Evolutionary conservation across 2,888 invertebrate genomes (phyloP).

Genomic region (Thysanoteuthis rhombus): DNA sequence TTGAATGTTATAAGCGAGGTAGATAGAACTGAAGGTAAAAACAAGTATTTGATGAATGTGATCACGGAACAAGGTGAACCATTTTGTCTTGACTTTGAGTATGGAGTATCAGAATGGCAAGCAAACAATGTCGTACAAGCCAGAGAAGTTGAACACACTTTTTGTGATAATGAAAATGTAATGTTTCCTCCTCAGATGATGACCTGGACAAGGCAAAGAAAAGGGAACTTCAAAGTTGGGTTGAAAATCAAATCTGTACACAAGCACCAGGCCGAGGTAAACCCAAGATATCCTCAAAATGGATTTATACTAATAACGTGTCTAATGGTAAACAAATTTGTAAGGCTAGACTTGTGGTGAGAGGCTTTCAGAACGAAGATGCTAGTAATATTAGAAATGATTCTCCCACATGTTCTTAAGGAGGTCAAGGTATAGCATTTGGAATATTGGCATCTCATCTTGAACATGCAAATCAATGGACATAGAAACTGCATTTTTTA

Average conservation of each 20-base stretch:
- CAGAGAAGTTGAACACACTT: neutral
- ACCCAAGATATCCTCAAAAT: neutral
- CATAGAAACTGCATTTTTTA: no score
- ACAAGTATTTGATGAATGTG: neutral
- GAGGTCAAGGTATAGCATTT: no score
- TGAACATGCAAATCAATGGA: no score
- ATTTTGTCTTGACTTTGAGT: neutral
- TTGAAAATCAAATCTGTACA: neutral
- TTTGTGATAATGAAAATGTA: neutral
- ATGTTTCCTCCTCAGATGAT: neutral
- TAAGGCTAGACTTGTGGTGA: neutral
- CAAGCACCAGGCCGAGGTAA: neutral
- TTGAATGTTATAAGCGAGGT: neutral
- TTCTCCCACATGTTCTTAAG: no score
- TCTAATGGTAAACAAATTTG: neutral
- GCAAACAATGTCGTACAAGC: neutral
- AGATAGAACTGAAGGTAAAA: neutral
- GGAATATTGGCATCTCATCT: no score
- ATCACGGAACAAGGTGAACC: neutral
- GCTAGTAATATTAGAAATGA: no score
- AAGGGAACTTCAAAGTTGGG: neutral
- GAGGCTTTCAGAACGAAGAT: neutral
- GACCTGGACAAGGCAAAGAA: neutral
- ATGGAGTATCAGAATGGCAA: neutral
- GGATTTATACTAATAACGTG: no score